Conservation (phyloP, 2,888 invertebrate genomes). For the Ecdyonurus torrentis region DNA sequence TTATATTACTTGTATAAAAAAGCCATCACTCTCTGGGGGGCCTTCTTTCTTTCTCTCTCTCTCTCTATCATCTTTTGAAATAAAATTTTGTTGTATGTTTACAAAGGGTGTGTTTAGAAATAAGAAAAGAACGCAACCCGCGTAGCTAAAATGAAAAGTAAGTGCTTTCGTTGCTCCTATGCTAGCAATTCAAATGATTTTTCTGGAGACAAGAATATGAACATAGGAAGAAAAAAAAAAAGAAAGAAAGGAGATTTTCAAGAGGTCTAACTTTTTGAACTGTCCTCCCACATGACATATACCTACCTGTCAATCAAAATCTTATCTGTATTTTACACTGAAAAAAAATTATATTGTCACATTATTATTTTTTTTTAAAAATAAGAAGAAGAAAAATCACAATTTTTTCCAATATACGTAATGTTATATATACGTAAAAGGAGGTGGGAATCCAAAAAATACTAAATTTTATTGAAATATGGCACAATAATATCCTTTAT, state of each 20-base stretch:
- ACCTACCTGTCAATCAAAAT: neutral
- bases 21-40: neutral
- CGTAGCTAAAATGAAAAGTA: neutral
- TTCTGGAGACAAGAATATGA: neutral
- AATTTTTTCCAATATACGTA: no score
- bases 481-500: no score
- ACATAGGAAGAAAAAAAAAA: neutral
- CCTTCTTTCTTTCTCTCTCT: neutral
- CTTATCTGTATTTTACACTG: no score
- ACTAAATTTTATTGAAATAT: no score
- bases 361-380: no score
- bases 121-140: neutral
- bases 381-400: no score
- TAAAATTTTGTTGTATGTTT: neutral
- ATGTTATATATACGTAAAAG: no score
- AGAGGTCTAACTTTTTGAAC: neutral
- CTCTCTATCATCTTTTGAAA: neutral
- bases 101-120: neutral
- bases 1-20: neutral
- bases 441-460: no score
- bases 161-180: neutral
- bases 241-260: neutral
- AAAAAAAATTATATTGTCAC: no score
- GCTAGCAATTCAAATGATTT: neutral
- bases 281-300: neutral